Conservation (phyloP, 2,888 invertebrate species). For the Eustalomyia histrio region DNA sequence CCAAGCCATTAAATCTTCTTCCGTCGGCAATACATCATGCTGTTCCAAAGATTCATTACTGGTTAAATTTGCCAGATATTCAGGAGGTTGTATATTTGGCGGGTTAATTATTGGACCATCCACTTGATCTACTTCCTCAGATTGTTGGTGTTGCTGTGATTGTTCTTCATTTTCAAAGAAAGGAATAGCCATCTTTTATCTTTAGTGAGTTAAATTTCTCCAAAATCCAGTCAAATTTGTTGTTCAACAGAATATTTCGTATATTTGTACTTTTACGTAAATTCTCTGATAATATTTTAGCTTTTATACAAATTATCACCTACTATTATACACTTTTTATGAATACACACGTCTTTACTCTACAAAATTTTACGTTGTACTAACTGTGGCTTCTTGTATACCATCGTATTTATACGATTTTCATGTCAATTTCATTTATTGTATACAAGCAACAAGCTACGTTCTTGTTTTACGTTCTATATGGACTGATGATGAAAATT, state of each 20-base stretch:
- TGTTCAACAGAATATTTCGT: constrained; percentile 24
- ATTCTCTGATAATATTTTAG: constrained; percentile 37
- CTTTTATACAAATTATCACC: constrained; percentile 11
- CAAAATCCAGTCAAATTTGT: neutral
- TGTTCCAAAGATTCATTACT: constrained; percentile 6
- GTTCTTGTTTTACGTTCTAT: constrained; percentile 2
- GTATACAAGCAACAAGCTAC: constrained; percentile 37
- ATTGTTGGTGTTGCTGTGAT: constrained; percentile 44
- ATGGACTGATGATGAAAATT: constrained; percentile 45
- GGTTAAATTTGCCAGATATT: neutral
- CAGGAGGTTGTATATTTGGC: constrained; percentile 6
- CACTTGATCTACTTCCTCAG: constrained; percentile 71
- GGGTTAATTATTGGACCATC: constrained; percentile 69
- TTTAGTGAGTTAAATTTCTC: constrained; percentile 11
- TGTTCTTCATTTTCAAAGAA: constrained; percentile 74
- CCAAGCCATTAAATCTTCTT: constrained; percentile 73
- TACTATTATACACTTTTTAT: constrained; percentile 16
- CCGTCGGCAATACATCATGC: constrained; percentile 7
- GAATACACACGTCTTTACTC: constrained; percentile 36
- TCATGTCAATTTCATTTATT: constrained; percentile 2
- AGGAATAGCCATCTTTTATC: constrained; percentile 75
- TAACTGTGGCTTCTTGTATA: constrained; percentile 40
- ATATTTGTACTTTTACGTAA: constrained; percentile 59
- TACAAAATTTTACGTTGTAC: constrained; percentile 42
- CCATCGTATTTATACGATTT: constrained; percentile 58